Evolutionary conservation across 2,113 vertebrate genomes (phyloP).

Genomic region (Aplodontia rufa): DNA sequence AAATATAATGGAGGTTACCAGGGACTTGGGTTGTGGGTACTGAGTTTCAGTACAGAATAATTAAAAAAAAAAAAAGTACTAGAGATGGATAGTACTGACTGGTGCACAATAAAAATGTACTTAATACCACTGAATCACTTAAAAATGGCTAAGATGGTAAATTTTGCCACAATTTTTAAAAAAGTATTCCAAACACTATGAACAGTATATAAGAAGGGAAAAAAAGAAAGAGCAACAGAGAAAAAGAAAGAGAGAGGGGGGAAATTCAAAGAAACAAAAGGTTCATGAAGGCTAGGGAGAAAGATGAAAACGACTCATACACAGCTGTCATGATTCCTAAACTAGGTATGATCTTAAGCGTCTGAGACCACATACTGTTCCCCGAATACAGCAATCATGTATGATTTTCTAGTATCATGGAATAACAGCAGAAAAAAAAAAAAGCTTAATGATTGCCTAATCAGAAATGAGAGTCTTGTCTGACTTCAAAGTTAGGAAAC

Average conservation of each 20-base stretch:
- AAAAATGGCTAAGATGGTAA: too few relatives aligned
- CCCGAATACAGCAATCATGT: background rate
- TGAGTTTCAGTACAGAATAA: background rate
- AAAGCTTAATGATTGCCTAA: background rate
- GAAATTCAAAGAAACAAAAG: background rate
- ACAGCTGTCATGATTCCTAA: background rate
- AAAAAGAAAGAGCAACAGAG: background rate
- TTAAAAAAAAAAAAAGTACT: background rate
- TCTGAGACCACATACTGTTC: background rate
- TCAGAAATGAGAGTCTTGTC: slow-evolving; percentile 40
- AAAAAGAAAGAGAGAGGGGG: too few relatives aligned
- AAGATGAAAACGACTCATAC: background rate
- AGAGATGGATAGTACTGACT: background rate
- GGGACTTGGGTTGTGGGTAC: background rate
- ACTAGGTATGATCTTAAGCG: background rate
- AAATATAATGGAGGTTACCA: background rate
- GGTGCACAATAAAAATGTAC: background rate
- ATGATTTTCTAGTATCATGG: background rate
- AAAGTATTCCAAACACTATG: background rate
- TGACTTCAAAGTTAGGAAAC: slow-evolving; percentile 49
- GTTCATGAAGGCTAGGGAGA: background rate
- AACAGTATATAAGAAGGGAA: background rate
- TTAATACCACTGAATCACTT: background rate
- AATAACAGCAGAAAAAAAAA: background rate
- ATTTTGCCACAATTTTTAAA: background rate